Percentiles rank a stretch among this genome's conserved stretches.
phyloP scores from a whole-genome alignment of 2,113 vertebrate species.

The Nothobranchius furzeri region DNA sequence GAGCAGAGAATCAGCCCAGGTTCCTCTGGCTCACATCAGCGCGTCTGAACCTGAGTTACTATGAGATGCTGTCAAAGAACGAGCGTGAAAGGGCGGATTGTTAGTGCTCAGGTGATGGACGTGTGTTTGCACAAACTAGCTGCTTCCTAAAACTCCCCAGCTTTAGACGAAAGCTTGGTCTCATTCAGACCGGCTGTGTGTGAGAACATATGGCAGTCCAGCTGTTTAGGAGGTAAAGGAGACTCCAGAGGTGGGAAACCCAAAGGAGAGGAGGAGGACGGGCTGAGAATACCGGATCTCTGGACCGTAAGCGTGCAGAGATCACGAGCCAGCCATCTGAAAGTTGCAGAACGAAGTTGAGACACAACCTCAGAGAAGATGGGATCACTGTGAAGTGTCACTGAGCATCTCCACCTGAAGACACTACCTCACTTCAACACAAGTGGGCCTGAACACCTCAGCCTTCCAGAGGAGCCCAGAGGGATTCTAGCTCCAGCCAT shows the following conservation, averaged over 20 bases:
- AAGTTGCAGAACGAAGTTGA: no score
- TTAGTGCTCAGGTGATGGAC: conserved; percentile 29
- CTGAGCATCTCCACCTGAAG: conserved; percentile 41
- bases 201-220: conserved; percentile 35
- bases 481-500: conserved; percentile 81
- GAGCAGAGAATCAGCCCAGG: conserved; percentile 29
- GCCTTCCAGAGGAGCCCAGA: conserved; percentile 36
- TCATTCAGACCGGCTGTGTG: conserved; percentile 34
- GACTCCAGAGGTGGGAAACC: conserved; percentile 16
- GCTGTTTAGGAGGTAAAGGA: conserved; percentile 53
- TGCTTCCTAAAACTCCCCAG: conserved; percentile 34
- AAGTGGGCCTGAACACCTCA: conserved; percentile 50
- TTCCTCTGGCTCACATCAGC: conserved; percentile 52
- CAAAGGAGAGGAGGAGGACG: conserved; percentile 10
- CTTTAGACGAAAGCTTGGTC: conserved; percentile 33
- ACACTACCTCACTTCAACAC: conserved; percentile 39
- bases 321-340: neutral
- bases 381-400: conserved; percentile 10
- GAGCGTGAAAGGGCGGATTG: conserved; percentile 27
- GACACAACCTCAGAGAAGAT: neutral
- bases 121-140: conserved; percentile 45
- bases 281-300: no score
- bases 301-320: neutral
- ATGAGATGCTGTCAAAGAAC: conserved; percentile 61
- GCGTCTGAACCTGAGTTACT: conserved; percentile 46